Base-by-base conservation (phyloP, 2,797 vertebrate genomes). In the Todus mexicanus region DNA sequence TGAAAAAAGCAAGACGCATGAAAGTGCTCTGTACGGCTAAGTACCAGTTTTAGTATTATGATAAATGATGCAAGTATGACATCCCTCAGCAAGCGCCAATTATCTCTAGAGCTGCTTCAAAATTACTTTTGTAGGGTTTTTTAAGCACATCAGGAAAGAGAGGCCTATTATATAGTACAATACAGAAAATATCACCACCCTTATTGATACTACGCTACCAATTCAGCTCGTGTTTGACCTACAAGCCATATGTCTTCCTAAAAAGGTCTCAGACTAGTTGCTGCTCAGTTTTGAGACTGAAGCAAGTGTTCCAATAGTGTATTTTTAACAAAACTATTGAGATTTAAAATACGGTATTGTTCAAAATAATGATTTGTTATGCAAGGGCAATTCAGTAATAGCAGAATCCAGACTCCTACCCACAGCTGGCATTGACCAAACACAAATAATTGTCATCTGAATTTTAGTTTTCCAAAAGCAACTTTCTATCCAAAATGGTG, bases 231-330 rank as follows among this genome's bases (percentile, higher is more conserved):
- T 35, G 17, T 72, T 77, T 86, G 56, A 65, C 15, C 33, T 56
- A 31, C 0, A 0, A 61, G 29, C 33, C 12, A 1, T 51, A 45
- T 1, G 9, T 5, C 21, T 65, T 83, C 22, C 45, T 66, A n/a
- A 79, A 72, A 70, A 68, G 22, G 15, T 61, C 54, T 61, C n/a
- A 27, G 7, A 12, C 12, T 51, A 10, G 8, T 9, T 53, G 17
- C 3, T 7, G 13, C 6, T 17, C 19, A 25, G 7, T 45, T 29
- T 42, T 53, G 60, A 79, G 21, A 35, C 23, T 14, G 35, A 87
- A 12, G 26, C 7, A 59, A 29, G 29, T 50, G 57, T 47, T 70
- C 16, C 23, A 45, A 31, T 60, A 42, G 29, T 12, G 8, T 15
- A 27, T 57, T 60, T 78, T n/a, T 64, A 25, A 59, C 15, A 59